Evolutionary conservation across 2,888 invertebrate genomes (phyloP).

Genomic region (Andrena haemorrhoa): DNA sequence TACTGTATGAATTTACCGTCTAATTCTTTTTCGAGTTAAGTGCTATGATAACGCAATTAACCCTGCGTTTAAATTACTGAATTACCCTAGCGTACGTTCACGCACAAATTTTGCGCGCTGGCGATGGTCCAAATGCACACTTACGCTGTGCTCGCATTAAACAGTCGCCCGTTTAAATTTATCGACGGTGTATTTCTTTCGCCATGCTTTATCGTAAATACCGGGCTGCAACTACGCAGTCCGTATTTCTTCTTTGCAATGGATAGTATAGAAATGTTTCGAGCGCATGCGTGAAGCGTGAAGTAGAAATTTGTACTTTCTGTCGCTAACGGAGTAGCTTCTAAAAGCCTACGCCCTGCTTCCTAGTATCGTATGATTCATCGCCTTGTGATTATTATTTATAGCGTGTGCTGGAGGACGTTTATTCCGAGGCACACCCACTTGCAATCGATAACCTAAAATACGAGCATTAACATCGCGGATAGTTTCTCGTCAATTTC

Average conservation of each 20-base stretch:
- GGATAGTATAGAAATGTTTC: background rate
- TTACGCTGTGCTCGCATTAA: slow-evolving; percentile 19
- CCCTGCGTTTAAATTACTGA: slow-evolving; percentile 42
- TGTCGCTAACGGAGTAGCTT: background rate
- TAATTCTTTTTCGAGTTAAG: slow-evolving; percentile 26
- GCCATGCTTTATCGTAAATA: background rate
- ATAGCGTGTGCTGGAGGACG: slow-evolving; percentile 10
- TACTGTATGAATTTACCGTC: slow-evolving; percentile 1
- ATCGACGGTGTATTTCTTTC: slow-evolving; percentile 14
- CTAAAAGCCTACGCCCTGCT: background rate
- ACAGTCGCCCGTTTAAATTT: slow-evolving; percentile 36
- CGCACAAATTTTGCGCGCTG: slow-evolving; percentile 48
- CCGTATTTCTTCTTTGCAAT: background rate
- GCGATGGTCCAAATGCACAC: slow-evolving; percentile 39
- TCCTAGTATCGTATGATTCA: slow-evolving; percentile 8
- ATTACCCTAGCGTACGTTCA: slow-evolving; percentile 21
- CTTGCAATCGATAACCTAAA: slow-evolving; percentile 18
- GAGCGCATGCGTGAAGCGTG: background rate
- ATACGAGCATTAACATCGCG: slow-evolving; percentile 24
- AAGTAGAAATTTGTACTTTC: background rate
- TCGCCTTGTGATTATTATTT: slow-evolving; percentile 19
- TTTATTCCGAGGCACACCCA: slow-evolving; percentile 13
- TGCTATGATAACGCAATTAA: slow-evolving; percentile 35
- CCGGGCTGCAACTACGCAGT: background rate
- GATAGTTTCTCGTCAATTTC: background rate